Evolutionary conservation across 2,888 invertebrate genomes (phyloP), one percentile per base, ranked within the genome.

Genomic region (Ischnus inquisitorius): DNA sequence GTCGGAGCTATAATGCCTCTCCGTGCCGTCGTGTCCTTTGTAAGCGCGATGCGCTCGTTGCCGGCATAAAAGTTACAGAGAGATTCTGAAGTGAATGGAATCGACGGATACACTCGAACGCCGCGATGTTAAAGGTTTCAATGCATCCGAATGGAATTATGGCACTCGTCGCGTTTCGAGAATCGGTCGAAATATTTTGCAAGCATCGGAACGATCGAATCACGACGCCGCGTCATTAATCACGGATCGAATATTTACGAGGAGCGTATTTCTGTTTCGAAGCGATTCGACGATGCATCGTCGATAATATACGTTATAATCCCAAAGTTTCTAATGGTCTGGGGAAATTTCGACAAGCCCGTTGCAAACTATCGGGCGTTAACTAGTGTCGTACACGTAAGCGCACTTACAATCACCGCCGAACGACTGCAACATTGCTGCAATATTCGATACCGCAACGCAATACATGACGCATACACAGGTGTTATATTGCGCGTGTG

Each of bases 291-390:
- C 60, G 74, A 60, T 67, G 54, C n/a, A 60, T 75, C 46, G 43
- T 14, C 65, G 43, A 74, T 67, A 75, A 25, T 71, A 65, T 46
- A 34, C 4, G 51, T 75, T 46, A 68, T 64, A 75, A 83, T 69
- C 43, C 34, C 75, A 16, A 25, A 75, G 82, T 69, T 79, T 67
- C 14, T 64, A 75, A 83, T 83, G 71, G 79, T 76, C 75, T 57
- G 28, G 65, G 57, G 43, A 69, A 75, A 74, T 69, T 75, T 62
- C 43, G 46, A 68, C 22, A n/a, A 57, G 64, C 51, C 16, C 41
- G 67, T 39, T 64, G 78, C 60, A 34, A 78, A 62, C 60, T 43
- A 60, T 46, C 22, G n/a, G 75, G 16, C 51, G 78, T 69, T 64
- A 77, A 65, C 43, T 34, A 34, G 62, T 43, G 68, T 67, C 34